Percentiles rank a stretch among this genome's conserved stretches.
Evolutionary conservation across 2,888 invertebrate genomes (phyloP).

Genomic region (Eupithecia tripunctaria): DNA sequence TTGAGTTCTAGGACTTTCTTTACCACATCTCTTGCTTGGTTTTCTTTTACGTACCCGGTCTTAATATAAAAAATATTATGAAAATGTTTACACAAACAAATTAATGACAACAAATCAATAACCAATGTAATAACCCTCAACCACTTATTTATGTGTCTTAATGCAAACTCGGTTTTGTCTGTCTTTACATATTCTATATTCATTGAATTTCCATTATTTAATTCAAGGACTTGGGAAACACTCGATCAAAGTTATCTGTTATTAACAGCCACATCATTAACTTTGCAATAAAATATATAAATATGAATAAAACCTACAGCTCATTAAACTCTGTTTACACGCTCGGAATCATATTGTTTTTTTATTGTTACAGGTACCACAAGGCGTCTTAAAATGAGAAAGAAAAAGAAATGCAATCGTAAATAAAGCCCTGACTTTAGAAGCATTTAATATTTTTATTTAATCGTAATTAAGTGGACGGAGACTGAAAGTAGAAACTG

Average conservation of each 20-base stretch:
- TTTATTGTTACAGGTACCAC: slow-evolving; percentile 64
- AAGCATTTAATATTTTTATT: slow-evolving; percentile 47
- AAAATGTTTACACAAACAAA: too few relatives aligned
- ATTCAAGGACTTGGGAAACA: background rate
- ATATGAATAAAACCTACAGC: background rate
- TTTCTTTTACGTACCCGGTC: too few relatives aligned
- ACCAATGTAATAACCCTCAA: too few relatives aligned
- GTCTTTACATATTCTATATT: too few relatives aligned
- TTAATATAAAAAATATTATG: too few relatives aligned
- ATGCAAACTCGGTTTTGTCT: too few relatives aligned
- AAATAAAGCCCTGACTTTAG: slow-evolving; percentile 38
- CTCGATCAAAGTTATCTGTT: background rate
- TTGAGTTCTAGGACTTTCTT: too few relatives aligned
- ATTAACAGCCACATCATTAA: background rate
- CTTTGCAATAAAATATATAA: background rate
- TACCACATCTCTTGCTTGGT: too few relatives aligned
- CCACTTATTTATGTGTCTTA: too few relatives aligned
- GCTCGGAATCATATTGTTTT: background rate
- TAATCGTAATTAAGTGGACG: slow-evolving; percentile 55
- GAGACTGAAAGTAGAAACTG: slow-evolving; percentile 67
- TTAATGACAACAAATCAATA: too few relatives aligned
- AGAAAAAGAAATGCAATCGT: slow-evolving; percentile 73
- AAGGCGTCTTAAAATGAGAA: slow-evolving; percentile 71
- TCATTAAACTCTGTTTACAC: background rate
- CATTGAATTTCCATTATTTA: background rate